Conservation (phyloP, 2,113 vertebrate genomes). For the Cranoglanis bouderius region DNA sequence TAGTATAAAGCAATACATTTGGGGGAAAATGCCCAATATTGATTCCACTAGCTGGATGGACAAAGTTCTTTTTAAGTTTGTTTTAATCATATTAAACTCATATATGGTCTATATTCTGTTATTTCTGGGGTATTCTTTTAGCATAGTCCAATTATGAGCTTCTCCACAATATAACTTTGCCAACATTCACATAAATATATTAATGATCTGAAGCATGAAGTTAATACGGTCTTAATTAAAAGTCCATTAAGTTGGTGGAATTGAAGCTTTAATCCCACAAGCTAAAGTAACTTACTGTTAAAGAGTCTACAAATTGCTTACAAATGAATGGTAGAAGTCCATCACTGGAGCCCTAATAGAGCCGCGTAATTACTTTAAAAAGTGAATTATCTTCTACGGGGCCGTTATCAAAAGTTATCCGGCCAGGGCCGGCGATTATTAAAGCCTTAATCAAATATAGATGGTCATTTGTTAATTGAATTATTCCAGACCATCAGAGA, state of each 20-base stretch:
- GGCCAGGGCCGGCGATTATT: conserved; percentile 54
- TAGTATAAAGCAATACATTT: neutral
- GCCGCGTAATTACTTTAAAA: conserved; percentile 55
- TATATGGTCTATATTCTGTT: neutral
- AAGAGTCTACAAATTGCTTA: conserved; percentile 57
- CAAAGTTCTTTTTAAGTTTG: neutral
- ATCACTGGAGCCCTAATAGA: conserved; percentile 52
- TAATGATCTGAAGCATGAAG: conserved; percentile 48
- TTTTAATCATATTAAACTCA: neutral
- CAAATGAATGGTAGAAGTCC: conserved; percentile 57
- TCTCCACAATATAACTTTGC: conserved; percentile 13
- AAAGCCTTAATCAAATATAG: conserved; percentile 61
- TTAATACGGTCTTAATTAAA: conserved; percentile 50
- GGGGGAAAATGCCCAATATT: neutral
- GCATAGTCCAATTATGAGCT: neutral
- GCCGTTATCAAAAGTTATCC: conserved; percentile 57
- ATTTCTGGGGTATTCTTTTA: neutral
- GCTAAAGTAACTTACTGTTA: conserved; percentile 51
- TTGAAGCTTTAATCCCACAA: conserved; percentile 47
- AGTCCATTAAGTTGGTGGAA: conserved; percentile 44
- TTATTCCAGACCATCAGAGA: conserved; percentile 58
- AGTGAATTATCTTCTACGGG: conserved; percentile 59
- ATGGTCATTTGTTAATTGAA: conserved; percentile 61
- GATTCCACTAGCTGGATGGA: neutral
- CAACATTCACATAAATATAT: conserved; percentile 47